Evolutionary conservation across 2,113 vertebrate genomes (phyloP), one percentile per base, ranked within the genome.

Genomic region (Cinclus cinclus): DNA sequence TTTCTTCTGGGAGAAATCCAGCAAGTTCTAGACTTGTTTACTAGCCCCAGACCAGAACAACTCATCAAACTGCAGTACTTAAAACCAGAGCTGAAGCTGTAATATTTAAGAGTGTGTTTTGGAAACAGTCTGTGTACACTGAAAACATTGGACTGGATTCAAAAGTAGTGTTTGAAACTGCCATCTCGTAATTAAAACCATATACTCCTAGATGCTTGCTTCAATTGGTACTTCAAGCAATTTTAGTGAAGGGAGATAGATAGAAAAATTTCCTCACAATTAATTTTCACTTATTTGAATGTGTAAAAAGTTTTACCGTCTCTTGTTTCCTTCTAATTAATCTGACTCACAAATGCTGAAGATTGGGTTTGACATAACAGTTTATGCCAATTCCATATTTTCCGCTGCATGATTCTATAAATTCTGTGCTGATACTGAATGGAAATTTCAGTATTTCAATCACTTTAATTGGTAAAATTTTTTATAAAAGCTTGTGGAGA

Each of bases 101-200:
- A 78, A 75, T 89, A 78, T 92, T 95, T 90, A 53, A 71, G 69
- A 60, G 14, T 65, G 59, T 67, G 53, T 79, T 92, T 94, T 96
- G 79, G 85, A 84, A 93, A 90, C 93, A 95, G 50, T 93, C 69
- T 62, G 23, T 73, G 39, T 62, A 63, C 23, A 37, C 71, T 93
- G 74, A 87, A 95, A 89, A 87, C 67, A 23, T 92, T 94, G 69
- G 76, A 73, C 28, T 64, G 27, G 23, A 89, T 96, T 86, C 94
- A 92, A 88, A 96, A 94, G 30, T 68, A 87, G 69, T 62, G 25
- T 88, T 96, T 80, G 80, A 87, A 89, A 68, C 62, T 95, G 89
- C 91, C 82, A 83, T 94, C 74, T 89, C n/a, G 80, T 95, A 95
- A 98, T 93, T 95, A 95, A 95, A 95, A 96, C 88, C 95, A 87